phyloP scores from a whole-genome alignment of 1,140 invertebrate genomes.

The Drosophila malerkotliana region DNA sequence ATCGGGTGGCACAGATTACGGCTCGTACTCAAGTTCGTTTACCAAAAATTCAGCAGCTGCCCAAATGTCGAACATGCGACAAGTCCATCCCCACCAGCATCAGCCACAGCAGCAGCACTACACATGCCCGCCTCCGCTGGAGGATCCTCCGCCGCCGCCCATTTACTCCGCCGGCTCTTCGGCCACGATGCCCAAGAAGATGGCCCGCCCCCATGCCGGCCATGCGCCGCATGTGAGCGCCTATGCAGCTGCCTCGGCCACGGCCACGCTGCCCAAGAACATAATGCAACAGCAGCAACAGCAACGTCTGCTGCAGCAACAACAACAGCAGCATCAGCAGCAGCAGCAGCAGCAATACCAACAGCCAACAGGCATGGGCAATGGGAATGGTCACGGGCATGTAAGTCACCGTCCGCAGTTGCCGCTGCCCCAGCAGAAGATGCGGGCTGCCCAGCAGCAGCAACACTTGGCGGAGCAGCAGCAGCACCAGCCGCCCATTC shows the following conservation, averaged over 20 bases:
- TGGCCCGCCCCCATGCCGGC: constrained; percentile 52
- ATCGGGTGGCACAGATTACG: constrained; percentile 59
- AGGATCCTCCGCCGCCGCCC: constrained; percentile 81
- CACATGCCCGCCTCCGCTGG: constrained; percentile 76
- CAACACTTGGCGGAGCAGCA: constrained; percentile 50
- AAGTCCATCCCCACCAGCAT: constrained; percentile 55
- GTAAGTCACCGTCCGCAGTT: constrained; percentile 70
- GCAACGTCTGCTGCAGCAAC: constrained; percentile 49
- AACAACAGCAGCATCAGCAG: constrained; percentile 53
- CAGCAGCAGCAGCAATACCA: constrained; percentile 74
- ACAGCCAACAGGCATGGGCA: constrained; percentile 65
- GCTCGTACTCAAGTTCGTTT: constrained; percentile 75
- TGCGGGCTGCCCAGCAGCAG: constrained; percentile 46
- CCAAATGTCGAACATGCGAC: constrained; percentile 65
- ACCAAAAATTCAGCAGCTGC: constrained; percentile 75
- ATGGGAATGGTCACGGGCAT: constrained; percentile 59
- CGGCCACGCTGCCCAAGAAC: constrained; percentile 75
- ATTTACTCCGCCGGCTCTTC: constrained; percentile 62
- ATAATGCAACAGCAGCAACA: constrained; percentile 70
- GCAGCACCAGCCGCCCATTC: constrained; percentile 76
- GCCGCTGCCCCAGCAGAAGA: constrained; percentile 73
- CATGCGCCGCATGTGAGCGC: constrained; percentile 46
- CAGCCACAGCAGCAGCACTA: constrained; percentile 72
- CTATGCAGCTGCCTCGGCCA: constrained; percentile 70
- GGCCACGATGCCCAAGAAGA: constrained; percentile 79